Percentiles rank a stretch among this genome's conserved stretches.
These are phyloP conservation scores for Gracilinanus agilis DNA, from an alignment of 2,113 vertebrate genomes.

Conservation along the genomic window DNA sequence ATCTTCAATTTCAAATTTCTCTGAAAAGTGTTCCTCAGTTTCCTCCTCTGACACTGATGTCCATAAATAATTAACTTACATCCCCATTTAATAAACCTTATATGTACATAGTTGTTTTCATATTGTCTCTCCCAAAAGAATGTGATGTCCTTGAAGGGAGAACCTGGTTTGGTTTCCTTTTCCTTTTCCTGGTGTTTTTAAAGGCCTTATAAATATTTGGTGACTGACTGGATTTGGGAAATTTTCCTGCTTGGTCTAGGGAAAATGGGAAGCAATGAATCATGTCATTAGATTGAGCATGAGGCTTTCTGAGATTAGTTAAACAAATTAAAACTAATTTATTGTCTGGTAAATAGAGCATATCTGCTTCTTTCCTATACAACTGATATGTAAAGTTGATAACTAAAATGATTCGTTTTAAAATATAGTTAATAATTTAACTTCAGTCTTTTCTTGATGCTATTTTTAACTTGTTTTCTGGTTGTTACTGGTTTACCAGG, in stretches of 20 bases:
- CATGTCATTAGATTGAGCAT: background rate
- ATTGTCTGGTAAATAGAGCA: background rate
- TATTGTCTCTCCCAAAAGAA: no score
- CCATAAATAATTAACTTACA: no score
- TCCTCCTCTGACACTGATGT: no score
- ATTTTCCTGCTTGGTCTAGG: background rate
- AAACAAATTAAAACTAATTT: background rate
- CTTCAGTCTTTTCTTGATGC: no score
- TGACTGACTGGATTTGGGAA: background rate
- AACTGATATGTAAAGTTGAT: conserved; percentile 26
- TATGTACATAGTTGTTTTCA: background rate
- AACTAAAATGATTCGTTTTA: conserved; percentile 10
- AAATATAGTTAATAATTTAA: conserved; percentile 32
- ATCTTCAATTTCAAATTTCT: background rate
- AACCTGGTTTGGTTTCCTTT: no score
- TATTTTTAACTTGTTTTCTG: no score
- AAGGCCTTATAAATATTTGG: background rate
- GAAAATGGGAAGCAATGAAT: background rate
- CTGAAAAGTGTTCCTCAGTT: background rate
- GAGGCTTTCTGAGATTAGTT: background rate
- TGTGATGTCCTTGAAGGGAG: no score
- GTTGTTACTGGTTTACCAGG: no score
- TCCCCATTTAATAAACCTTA: background rate
- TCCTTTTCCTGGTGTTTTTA: no score
- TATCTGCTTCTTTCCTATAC: background rate